Base-by-base conservation (phyloP, 2,113 vertebrate genomes). In the Isurus oxyrinchus region DNA sequence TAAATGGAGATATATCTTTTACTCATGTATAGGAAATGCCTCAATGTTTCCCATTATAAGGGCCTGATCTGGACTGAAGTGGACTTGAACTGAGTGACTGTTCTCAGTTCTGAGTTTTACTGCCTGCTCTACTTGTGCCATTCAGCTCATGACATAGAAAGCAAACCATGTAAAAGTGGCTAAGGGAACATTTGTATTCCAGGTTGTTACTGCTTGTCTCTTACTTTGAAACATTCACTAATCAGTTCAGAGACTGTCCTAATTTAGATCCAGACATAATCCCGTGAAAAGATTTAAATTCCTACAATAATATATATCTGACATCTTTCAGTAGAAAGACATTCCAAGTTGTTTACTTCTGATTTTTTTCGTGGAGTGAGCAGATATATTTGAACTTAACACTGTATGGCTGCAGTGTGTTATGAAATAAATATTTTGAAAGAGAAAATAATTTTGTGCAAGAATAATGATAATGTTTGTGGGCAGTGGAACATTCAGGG, bases 391-490 rank as follows among this genome's bases (percentile, higher is more conserved):
- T 72, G 67, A 44, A 72, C 25, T 31, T 95, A 16, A 72, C 6
- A 25, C 27, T 69, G 93, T 14, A 35, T 27, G 4, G 55, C 25
- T 91, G 10, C 63, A 69, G 27, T 25, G 49, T 55, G 44, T 67
- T 94, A n/a, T 94, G n/a, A 44, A 94, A 94, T 3, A 66, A 66
- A 67, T 95, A 27, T 95, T 69, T 95, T 69, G 44, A 95, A 44
- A 95, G 40, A 69, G 67, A 95, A 76, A 76, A 95, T 72, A 72
- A 49, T 76, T 95, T 95, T 55, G 76, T 72, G 67, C 25, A 53
- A 40, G 69, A 67, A 94, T 8, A 94, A 94, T 67, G 67, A 31
- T 95, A 13, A 72, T 55, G 21, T 69, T 95, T 95, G 63, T 25
- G 91, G 90, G 57, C 49, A 44, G 49, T 40, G 14, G 59, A 63